Evolutionary conservation across 2,888 invertebrate genomes (phyloP), one percentile per base, ranked within the genome.

Genomic region (Clivina fossor): DNA sequence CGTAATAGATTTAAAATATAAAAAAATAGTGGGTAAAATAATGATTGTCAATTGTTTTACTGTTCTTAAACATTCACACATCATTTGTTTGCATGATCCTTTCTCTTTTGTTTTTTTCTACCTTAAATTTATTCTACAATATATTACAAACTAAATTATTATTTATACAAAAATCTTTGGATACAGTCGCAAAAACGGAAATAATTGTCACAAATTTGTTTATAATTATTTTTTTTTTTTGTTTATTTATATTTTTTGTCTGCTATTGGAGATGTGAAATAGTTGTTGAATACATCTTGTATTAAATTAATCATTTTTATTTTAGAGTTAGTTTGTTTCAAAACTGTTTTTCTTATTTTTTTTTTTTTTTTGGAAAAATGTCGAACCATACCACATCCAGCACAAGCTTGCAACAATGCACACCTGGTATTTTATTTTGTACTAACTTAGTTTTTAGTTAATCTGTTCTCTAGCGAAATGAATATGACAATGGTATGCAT

Each of bases 201-300:
- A 33, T 24, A 69, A 70, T 69, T 70, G 69, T 70, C 69, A 69
- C 68, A 63, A n/a, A n/a, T n/a, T n/a, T n/a, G n/a, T n/a, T n/a
- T n/a, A n/a, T n/a, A n/a, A n/a, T n/a, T n/a, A n/a, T n/a, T n/a
- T n/a, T n/a, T n/a, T n/a, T n/a, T n/a, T n/a, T n/a, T n/a, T n/a
- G n/a, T n/a, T n/a, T n/a, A n/a, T n/a, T n/a, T n/a, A n/a, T n/a
- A 24, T 24, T 7, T 4, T 24, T 24, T 24, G 9, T 61, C 63
- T 60, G 64, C 66, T 66, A 68, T 64, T 67, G 62, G 61, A 68
- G 65, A 64, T 64, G 65, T 66, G 66, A 66, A 65, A 65, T 65
- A 64, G 65, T 62, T 13, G 8, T 30, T 32, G 26, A 54, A 40
- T 44, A 54, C 30, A 54, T 41, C 50, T 32, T n/a, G n/a, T n/a